Percentiles rank a stretch among this genome's conserved stretches.
Evolutionary conservation across 2,888 invertebrate genomes (phyloP).

Genomic region (Julus scandinavius): DNA sequence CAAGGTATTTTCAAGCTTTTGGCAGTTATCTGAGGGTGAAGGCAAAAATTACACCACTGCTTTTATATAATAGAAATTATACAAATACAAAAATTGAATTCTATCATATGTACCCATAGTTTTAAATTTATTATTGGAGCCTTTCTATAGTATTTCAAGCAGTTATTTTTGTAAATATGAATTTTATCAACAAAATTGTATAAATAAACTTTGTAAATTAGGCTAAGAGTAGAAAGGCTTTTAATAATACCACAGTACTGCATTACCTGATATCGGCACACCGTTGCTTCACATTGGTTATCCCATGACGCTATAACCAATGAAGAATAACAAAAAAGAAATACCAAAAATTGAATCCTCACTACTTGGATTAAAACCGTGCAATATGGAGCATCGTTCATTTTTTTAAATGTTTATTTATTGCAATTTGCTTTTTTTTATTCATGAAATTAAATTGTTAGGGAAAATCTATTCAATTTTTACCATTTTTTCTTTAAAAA

Average conservation of each 20-base stretch:
- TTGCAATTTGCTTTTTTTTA: conserved; percentile 8
- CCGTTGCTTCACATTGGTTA: not conserved
- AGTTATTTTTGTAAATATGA: not conserved
- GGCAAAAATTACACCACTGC: not conserved
- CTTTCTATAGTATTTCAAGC: not conserved
- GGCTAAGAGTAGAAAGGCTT: not conserved
- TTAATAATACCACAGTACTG: not conserved
- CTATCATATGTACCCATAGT: too few species aligned
- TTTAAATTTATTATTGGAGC: not conserved
- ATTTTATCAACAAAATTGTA: not conserved
- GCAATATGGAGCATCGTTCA: not conserved
- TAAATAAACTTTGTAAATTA: not conserved
- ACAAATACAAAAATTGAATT: not conserved
- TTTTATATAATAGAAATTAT: not conserved
- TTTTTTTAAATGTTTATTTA: not conserved
- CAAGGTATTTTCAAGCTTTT: not conserved
- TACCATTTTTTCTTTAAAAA: not conserved
- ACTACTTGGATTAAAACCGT: not conserved
- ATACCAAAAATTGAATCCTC: not conserved
- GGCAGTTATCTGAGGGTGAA: not conserved
- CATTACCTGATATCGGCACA: not conserved
- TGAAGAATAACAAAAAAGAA: conserved; percentile 4
- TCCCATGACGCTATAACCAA: not conserved
- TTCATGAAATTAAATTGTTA: not conserved
- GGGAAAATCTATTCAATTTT: not conserved